Evolutionary conservation across 2,113 vertebrate species (phyloP).

Genomic region (Cheilinus undulatus): DNA sequence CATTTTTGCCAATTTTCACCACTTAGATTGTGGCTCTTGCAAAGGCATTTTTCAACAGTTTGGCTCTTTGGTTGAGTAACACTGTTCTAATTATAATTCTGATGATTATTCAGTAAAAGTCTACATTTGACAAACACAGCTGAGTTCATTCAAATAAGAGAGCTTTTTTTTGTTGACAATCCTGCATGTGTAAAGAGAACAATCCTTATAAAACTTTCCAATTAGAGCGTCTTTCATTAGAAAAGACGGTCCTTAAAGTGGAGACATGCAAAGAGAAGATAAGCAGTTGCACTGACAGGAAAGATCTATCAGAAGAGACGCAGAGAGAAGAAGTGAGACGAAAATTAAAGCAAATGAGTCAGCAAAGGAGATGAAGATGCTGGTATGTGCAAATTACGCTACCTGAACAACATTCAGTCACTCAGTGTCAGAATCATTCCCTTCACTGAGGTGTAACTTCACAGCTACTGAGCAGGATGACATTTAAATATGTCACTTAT

Average conservation of each 20-base stretch:
- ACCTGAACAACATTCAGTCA: constrained; percentile 52
- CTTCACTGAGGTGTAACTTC: constrained; percentile 43
- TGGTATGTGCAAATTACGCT: constrained; percentile 42
- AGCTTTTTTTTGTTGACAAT: background rate
- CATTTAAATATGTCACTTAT: constrained; percentile 58
- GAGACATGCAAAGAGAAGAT: constrained; percentile 55
- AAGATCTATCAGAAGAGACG: constrained; percentile 64
- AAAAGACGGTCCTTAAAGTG: constrained; percentile 38
- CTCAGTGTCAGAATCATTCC: constrained; percentile 51
- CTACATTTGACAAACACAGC: no score
- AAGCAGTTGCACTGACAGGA: constrained; percentile 57
- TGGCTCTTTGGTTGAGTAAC: no score
- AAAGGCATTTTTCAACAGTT: no score
- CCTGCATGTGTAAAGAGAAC: constrained; percentile 3
- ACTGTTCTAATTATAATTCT: no score
- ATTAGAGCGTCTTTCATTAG: constrained; percentile 41
- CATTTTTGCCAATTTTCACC: no score
- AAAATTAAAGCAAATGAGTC: constrained; percentile 43
- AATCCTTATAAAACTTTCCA: constrained; percentile 17
- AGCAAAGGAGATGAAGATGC: constrained; percentile 53
- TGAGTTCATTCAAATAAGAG: no score
- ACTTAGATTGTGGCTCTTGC: no score
- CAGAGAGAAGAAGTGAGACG: constrained; percentile 16
- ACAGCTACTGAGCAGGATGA: constrained; percentile 46
- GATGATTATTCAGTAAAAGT: no score